A percentile compares a stretch with the other conserved stretches of the same genome.
Evolutionary conservation across 2,888 invertebrate genomes (phyloP).

Genomic region (Rhaphigaster nebulosa): DNA sequence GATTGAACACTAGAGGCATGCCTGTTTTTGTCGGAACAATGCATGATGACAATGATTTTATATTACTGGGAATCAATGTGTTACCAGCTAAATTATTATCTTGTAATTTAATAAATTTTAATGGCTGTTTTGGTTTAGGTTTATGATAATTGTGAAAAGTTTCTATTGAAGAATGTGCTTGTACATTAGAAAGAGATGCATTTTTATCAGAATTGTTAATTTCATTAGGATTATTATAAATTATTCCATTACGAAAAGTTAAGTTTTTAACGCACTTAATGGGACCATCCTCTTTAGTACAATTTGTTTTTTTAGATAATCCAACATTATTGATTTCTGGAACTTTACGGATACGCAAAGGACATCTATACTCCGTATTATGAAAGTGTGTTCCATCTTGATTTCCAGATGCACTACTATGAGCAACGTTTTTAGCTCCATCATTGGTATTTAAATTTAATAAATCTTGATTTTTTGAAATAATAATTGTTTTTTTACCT

Average conservation of each 20-base stretch:
- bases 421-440: neutral
- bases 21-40: too few relatives aligned
- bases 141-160: neutral
- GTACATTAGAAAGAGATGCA: neutral
- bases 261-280: neutral
- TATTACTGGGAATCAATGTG: neutral
- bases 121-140: neutral
- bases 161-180: neutral
- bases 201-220: neutral
- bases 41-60: neutral
- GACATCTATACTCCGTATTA: neutral
- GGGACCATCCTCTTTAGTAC: neutral
- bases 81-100: neutral
- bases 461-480: neutral
- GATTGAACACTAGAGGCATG: neutral
- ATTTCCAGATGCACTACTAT: neutral
- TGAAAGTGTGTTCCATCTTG: neutral
- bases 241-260: neutral
- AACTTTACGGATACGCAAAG: conserved; percentile 16
- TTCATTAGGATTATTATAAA: neutral
- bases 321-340: conserved; percentile 27
- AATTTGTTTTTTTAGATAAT: neutral
- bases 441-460: neutral
- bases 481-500: neutral
- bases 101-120: neutral